Evolutionary conservation across 1,140 invertebrate genomes (phyloP), one percentile per base, ranked within the genome.

Genomic region (Achatina immaculata): DNA sequence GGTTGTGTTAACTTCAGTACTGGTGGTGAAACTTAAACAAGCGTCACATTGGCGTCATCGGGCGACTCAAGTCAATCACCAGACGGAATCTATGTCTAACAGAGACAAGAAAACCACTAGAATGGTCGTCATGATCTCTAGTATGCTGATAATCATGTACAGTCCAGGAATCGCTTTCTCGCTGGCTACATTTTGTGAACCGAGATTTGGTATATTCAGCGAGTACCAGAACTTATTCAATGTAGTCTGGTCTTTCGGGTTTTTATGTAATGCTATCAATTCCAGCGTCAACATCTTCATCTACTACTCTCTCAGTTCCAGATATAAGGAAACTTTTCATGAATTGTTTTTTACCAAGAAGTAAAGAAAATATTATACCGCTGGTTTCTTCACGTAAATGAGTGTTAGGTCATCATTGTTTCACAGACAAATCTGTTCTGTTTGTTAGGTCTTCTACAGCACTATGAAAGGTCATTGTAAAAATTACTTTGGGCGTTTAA

Each of bases 241-340:
- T 19, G 55, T 38, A 31, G 3, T 43, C 34, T 76, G 74, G 74
- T 76, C 74, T 14, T 76, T 76, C 28, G 74, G 51, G 14, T 76
- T 62, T 34, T 4, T 76, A 4, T 62, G 9, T 14, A 51, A 76
- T 28, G 28, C 74, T 21, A 76, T 62, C 34, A 76, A 65, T 36
- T 76, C 74, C 6, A 76, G 51, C 58, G 74, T 76, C 31, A 76
- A 76, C 74, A 76, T 76, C n/a, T 76, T 76, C 34, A 42, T 76
- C 14, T 76, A 58, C 58, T 65, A 62, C 74, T 62, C 21, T 16
- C 58, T 76, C 51, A 76, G 74, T 38, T 76, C 74, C 36, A 76
- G 62, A 16, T 76, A 76, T 45, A 2, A 38, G 14, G 34, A 45
- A 28, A 45, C 40, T 3, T 76, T 76, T 55, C 14, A 6, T 42